A percentile compares a stretch with the other conserved stretches of the same genome.
phyloP scores from a whole-genome alignment of 2,797 vertebrate genomes.

The Mustela erminea region DNA sequence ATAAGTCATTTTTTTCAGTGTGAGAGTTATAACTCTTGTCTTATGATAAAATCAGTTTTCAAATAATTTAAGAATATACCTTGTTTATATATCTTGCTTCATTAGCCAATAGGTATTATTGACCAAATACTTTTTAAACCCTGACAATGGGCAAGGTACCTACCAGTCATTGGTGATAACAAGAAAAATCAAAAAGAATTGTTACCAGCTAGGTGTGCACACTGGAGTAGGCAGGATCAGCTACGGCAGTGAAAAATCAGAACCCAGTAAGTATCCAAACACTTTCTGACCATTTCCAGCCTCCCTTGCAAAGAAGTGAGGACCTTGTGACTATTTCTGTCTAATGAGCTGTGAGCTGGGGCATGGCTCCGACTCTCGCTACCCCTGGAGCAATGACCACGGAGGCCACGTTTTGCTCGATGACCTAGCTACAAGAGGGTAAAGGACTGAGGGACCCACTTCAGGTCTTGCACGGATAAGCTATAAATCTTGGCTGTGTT shows the following conservation, averaged over 20 bases:
- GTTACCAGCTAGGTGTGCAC: not conserved
- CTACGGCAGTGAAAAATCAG: not conserved
- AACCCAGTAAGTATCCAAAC: not conserved
- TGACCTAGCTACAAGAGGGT: not conserved
- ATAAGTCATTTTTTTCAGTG: not conserved
- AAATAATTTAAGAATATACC: not conserved
- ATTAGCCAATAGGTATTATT: not conserved
- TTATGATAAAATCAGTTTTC: slow-evolving; percentile 29
- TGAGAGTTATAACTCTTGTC: not conserved
- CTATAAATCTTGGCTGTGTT: not conserved
- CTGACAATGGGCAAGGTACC: not conserved
- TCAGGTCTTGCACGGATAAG: not conserved
- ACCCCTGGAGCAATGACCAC: too few species aligned
- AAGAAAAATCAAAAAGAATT: not conserved
- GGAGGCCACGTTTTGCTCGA: not conserved
- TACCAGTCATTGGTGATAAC: not conserved
- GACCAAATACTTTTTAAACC: not conserved
- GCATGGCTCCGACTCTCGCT: not conserved
- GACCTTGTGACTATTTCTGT: not conserved
- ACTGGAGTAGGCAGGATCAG: too few species aligned
- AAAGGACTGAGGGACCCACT: not conserved
- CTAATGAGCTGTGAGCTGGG: not conserved
- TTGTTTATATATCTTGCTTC: not conserved
- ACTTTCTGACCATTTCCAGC: not conserved
- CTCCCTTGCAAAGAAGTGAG: not conserved